Base-by-base conservation (phyloP, 2,888 invertebrate species). In the Melanostoma scalare region DNA sequence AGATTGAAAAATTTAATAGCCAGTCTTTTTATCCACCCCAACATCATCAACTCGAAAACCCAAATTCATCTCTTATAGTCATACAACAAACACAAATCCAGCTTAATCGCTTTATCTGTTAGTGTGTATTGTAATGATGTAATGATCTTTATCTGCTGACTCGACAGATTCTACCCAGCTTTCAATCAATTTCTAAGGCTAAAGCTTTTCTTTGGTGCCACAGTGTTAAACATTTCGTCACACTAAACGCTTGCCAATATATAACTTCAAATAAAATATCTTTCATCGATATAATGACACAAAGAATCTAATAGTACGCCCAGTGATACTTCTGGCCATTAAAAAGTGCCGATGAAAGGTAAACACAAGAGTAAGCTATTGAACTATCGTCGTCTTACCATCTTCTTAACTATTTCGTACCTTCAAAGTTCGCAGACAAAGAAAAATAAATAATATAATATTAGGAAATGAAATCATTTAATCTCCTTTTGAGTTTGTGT, bases 401-500 rank as follows among this genome's bases (percentile, higher is more conserved):
- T 35, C 3, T 35, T 10, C 48, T 73, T 31, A 38, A 10, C 44
- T 10, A 38, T 35, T 31, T 63, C 10, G n/a, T n/a, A n/a, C n/a
- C 50, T 4, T 40, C n/a, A 42, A 67, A 20, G 75, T 58, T 53
- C 40, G 4, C 73, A 77, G 82, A 82, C 82, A 82, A 82, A 78
- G 69, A 53, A 53, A 69, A 74, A 82, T 20, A 20, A 20, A 20
- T 78, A 63, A 63, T 63, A 63, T 78, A 77, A 77, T 77, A 82
- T 82, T 73, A 82, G 82, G 77, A 82, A 73, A 82, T 82, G 77
- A 77, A 82, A 82, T 82, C 63, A 82, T 82, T 82, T 77, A 82
- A 82, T 82, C 82, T 73, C 58, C 52, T 68, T 63, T 35, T 52
- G 38, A 71, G 68, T 67, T 50, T 63, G 53, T 48, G 61, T 31